Evolutionary conservation across 2,888 invertebrate genomes (phyloP).

Genomic region (Drosophila prostipennis): DNA sequence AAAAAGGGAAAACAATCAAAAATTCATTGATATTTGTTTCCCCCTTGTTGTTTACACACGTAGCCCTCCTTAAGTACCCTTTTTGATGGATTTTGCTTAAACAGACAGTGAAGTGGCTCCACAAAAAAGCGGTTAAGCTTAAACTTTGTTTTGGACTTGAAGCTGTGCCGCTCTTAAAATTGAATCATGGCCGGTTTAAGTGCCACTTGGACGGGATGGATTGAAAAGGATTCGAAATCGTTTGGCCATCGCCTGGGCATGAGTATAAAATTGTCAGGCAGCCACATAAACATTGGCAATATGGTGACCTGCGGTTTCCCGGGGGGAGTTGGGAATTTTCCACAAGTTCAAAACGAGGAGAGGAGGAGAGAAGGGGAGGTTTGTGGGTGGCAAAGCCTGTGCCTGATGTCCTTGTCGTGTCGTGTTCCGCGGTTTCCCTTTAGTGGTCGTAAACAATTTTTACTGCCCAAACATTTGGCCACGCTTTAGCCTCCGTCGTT

Average conservation of each 20-base stretch:
- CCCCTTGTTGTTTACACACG: not conserved
- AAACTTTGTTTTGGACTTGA: constrained; percentile 5
- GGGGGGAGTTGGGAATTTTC: not conserved
- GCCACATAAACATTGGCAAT: constrained; percentile 60
- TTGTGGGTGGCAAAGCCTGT: constrained; percentile 7
- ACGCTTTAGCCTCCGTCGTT: constrained; percentile 40
- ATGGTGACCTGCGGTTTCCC: constrained; percentile 53
- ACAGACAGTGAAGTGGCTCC: constrained; percentile 1
- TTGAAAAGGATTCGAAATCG: constrained; percentile 21
- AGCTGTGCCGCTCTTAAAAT: constrained; percentile 17
- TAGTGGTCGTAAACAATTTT: constrained; percentile 74
- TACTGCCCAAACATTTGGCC: constrained; percentile 72
- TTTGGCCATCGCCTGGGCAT: constrained; percentile 32
- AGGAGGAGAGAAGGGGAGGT: not conserved
- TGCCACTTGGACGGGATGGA: constrained; percentile 14
- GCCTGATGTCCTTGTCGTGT: constrained; percentile 33
- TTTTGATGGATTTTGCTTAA: not conserved
- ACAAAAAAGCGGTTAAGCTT: not conserved
- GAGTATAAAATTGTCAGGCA: constrained; percentile 59
- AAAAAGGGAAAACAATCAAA: not conserved
- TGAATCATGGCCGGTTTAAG: constrained; percentile 32
- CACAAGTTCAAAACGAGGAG: not conserved
- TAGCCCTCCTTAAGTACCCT: not conserved
- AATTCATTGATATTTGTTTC: constrained; percentile 1
- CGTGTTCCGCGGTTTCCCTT: constrained; percentile 67